Evolutionary conservation across 2,113 vertebrate species (phyloP).

Genomic region (Alces alces): DNA sequence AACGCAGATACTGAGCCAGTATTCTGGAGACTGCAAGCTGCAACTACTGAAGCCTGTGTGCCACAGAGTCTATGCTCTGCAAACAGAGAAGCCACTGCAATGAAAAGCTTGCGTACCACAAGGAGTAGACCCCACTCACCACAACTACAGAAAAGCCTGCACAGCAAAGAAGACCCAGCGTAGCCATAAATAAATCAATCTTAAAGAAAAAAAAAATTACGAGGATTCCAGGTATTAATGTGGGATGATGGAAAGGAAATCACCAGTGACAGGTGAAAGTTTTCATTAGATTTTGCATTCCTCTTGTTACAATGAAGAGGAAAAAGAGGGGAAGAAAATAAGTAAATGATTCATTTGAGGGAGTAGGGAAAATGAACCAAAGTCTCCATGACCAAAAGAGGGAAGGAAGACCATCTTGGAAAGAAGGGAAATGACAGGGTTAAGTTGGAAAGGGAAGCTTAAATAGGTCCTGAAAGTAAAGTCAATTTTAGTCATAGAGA

Average conservation of each 20-base stretch:
- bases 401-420: neutral
- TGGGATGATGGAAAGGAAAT: neutral
- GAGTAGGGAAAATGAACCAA: neutral
- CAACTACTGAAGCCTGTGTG: neutral
- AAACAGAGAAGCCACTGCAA: neutral
- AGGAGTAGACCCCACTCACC: fast-evolving
- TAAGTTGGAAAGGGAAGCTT: neutral
- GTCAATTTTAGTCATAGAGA: neutral
- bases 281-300: neutral
- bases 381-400: neutral
- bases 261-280: neutral
- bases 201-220: neutral
- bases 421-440: neutral
- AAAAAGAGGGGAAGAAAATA: neutral
- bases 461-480: neutral
- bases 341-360: neutral
- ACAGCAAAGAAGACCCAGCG: neutral
- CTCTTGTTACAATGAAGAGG: neutral
- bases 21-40: neutral
- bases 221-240: neutral
- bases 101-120: neutral
- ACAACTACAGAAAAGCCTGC: neutral
- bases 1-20: neutral
- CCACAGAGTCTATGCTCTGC: neutral
- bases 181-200: neutral